Evolutionary conservation across 1,140 invertebrate species (phyloP).

Genomic region (Leptinotarsa lineolata): DNA sequence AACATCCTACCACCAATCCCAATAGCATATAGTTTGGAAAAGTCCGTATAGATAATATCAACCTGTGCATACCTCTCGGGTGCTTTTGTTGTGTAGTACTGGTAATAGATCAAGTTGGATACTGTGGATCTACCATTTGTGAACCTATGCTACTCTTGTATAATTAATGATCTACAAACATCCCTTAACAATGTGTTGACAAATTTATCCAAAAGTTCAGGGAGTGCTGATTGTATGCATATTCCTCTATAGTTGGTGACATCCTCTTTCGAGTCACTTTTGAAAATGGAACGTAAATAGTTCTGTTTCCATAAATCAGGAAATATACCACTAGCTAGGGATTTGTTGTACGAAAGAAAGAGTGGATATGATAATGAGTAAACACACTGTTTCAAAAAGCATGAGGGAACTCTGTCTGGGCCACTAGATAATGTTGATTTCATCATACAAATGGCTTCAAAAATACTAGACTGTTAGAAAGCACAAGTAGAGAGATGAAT

Average conservation of each 20-base stretch:
- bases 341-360: slow-evolving; percentile 4
- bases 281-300: neutral
- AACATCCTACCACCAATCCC: neutral
- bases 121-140: slow-evolving; percentile 10
- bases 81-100: slow-evolving; percentile 2
- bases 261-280: slow-evolving; percentile 8
- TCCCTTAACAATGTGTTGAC: slow-evolving; percentile 5
- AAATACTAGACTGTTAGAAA: neutral
- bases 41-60: neutral
- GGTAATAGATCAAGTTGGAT: slow-evolving; percentile 9
- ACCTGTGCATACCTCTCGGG: neutral
- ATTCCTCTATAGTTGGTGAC: neutral
- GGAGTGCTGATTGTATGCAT: slow-evolving; percentile 1
- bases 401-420: slow-evolving; percentile 7
- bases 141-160: slow-evolving; percentile 10
- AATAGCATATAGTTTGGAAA: neutral
- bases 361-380: slow-evolving; percentile 4
- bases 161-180: neutral
- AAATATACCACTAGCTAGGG: slow-evolving; percentile 1
- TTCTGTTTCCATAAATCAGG: slow-evolving; percentile 10
- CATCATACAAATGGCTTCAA: slow-evolving; percentile 16
- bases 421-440: neutral
- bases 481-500: slow-evolving; percentile 1
- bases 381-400: slow-evolving; percentile 7
- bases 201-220: slow-evolving; percentile 3